Base-by-base conservation (phyloP, 2,797 vertebrate genomes). In the Coccyzus lansbergi region DNA sequence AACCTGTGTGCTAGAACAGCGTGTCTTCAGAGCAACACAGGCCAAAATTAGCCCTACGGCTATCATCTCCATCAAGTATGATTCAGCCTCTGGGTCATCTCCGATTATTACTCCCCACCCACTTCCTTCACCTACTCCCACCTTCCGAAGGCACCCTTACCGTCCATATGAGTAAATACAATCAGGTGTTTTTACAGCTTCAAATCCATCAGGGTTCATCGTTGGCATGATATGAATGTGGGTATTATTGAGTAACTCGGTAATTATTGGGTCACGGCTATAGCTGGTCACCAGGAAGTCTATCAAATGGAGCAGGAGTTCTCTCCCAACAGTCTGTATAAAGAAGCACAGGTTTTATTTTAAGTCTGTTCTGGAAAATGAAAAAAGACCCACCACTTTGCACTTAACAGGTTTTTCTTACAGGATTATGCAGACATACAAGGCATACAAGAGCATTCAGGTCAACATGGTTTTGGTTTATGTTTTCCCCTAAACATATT, bases 131-230 rank as follows among this genome's bases (percentile, higher is more conserved):
- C 60, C 33, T 70, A 10, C 58, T 85, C 60, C 70, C 80, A n/a
- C 67, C 44, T n/a, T 65, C 63, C 34, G 9, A 62, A 95, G 58
- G 25, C 63, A 67, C 68, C 38, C 97, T 97, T 96, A 99, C 99
- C 99, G 98, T 95, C 99, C 99, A 15, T 26, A 72, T 36, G 90
- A 94, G 93, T 96, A 97, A 12, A 80, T 78, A 89, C 99, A 99
- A 83, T 98, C 71, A 3, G 96, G 98, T 64, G 72, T 59, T 74
- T 63, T 40, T 11, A 96, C 92, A 1, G 93, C 94, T 82, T 99
- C 98, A 38, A 99, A 99, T 70, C 99, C 99, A 59, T 99, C 99
- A 0, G 99, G 99, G 95, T 99, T 99, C 99, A 99, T 99, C 0
- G 99, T 98, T 4, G 99, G 98, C 97, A 99, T 97, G 96, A 99